phyloP scores from a whole-genome alignment of 2,797 vertebrate genomes.

The Falco cherrug region DNA sequence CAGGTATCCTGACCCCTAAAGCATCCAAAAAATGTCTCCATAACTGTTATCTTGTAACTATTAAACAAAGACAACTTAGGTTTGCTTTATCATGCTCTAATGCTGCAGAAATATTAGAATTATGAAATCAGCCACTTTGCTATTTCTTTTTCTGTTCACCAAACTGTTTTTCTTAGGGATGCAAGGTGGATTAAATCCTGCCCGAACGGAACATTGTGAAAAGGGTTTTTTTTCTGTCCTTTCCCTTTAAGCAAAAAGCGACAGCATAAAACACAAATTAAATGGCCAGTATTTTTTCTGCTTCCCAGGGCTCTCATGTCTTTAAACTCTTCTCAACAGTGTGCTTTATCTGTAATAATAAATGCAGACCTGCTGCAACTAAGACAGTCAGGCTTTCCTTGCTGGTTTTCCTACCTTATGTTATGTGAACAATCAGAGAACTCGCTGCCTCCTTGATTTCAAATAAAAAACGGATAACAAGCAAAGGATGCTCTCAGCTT shows the following conservation, averaged over 20 bases:
- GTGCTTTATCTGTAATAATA: slow-evolving; percentile 26
- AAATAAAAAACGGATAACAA: neutral
- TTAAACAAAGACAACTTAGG: neutral
- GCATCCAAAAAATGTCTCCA: neutral
- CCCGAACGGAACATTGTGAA: neutral
- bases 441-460: neutral
- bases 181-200: neutral
- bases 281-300: neutral
- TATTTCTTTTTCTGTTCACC: neutral
- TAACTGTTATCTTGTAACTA: neutral
- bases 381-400: neutral
- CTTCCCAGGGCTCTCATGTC: neutral
- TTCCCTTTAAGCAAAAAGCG: neutral
- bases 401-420: neutral
- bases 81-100: neutral
- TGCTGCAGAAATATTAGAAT: neutral
- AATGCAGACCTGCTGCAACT: neutral
- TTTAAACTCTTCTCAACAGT: slow-evolving; percentile 42
- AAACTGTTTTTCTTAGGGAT: neutral
- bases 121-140: neutral
- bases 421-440: neutral
- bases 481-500: neutral
- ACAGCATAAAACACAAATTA: neutral
- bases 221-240: neutral
- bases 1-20: neutral